Conservation (phyloP, 2,888 invertebrate genomes). For the Steinernema hermaphroditum region DNA sequence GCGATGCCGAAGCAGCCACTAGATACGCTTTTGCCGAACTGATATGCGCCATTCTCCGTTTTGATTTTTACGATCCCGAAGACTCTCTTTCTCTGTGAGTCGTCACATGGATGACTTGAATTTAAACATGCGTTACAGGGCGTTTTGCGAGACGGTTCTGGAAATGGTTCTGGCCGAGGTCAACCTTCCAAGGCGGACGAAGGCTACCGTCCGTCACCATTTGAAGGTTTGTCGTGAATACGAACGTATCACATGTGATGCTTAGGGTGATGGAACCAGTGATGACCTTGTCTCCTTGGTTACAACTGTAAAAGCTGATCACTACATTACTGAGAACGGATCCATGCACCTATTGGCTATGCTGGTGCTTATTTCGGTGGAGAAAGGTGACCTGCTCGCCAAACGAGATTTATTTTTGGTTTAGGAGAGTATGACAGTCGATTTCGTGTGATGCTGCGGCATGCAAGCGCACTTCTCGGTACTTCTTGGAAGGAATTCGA, state of each 20-base stretch:
- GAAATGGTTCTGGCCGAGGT: conserved; percentile 64
- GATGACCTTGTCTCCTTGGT: conserved; percentile 69
- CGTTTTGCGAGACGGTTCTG: conserved; percentile 66
- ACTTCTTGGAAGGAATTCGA: conserved; percentile 72
- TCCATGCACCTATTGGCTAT: conserved; percentile 69
- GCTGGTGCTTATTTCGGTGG: conserved; percentile 44
- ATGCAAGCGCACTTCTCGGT: conserved; percentile 71
- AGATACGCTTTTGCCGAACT: conserved; percentile 57
- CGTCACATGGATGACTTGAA: too few species aligned
- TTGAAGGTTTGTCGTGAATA: conserved; percentile 45
- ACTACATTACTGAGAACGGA: conserved; percentile 68
- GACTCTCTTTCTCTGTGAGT: conserved; percentile 52
- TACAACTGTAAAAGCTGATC: conserved; percentile 69
- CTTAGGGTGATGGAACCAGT: conserved; percentile 47
- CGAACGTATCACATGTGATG: not conserved
- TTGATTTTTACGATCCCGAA: conserved; percentile 57
- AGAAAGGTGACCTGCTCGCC: too few species aligned
- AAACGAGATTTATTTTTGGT: too few species aligned
- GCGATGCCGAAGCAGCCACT: conserved; percentile 35
- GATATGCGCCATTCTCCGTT: conserved; percentile 52
- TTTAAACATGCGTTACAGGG: too few species aligned
- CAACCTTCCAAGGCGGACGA: conserved; percentile 66
- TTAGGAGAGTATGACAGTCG: conserved; percentile 75
- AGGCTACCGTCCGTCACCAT: conserved; percentile 48
- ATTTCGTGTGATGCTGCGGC: conserved; percentile 72